phyloP scores from a whole-genome alignment of 2,797 vertebrate species.

The Trachops cirrhosus region DNA sequence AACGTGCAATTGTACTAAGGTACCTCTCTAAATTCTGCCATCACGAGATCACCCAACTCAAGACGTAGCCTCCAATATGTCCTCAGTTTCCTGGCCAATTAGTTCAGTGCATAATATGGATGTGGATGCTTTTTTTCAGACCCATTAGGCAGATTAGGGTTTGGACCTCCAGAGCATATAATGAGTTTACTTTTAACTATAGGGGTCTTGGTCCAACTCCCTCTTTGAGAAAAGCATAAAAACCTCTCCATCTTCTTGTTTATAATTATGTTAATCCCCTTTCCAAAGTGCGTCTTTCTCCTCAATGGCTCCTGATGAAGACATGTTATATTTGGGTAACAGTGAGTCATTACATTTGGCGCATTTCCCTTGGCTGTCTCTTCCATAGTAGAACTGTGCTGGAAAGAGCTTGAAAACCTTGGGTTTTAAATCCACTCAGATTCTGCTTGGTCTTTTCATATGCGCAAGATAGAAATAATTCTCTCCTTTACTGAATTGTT shows the following conservation, averaged over 20 bases:
- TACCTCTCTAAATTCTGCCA: neutral
- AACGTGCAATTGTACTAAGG: neutral
- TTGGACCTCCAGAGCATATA: neutral
- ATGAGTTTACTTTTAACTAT: slow-evolving; percentile 36
- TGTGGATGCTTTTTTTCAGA: neutral
- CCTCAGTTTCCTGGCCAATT: neutral
- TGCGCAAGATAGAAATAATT: neutral
- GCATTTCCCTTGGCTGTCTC: neutral
- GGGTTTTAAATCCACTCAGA: neutral
- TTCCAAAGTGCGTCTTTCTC: slow-evolving; percentile 10
- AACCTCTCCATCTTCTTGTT: neutral
- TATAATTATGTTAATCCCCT: slow-evolving; percentile 44
- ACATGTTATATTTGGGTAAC: neutral
- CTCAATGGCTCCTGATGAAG: neutral
- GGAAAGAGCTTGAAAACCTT: neutral
- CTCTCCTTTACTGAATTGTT: neutral
- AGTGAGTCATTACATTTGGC: slow-evolving; percentile 17
- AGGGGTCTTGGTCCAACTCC: neutral
- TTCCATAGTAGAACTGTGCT: neutral
- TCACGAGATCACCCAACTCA: neutral
- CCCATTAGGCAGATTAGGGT: neutral
- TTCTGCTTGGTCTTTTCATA: neutral
- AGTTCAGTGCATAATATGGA: neutral
- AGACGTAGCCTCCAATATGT: neutral
- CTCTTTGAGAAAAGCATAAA: neutral